These are phyloP conservation scores for Macrotis lagotis DNA, from an alignment of 2,113 vertebrate genomes.

Conservation along the genomic window DNA sequence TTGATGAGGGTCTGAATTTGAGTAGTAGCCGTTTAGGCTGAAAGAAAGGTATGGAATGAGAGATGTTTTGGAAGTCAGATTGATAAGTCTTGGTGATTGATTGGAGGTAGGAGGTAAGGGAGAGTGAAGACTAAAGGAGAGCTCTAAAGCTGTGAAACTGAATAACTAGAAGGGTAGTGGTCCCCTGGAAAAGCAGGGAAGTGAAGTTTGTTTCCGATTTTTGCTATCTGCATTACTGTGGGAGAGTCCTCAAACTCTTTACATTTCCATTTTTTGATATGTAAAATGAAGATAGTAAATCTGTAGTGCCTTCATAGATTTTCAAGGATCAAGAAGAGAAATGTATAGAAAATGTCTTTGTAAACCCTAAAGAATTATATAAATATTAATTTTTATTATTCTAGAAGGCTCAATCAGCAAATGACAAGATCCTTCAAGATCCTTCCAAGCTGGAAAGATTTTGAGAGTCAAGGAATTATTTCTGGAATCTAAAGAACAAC, in stretches of 20 bases:
- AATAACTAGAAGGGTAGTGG: neutral
- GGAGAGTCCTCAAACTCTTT: neutral
- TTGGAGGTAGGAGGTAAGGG: neutral
- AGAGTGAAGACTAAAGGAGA: neutral
- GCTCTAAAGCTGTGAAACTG: neutral
- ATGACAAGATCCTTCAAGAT: neutral
- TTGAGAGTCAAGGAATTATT: neutral
- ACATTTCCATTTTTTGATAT: neutral
- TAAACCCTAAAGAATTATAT: neutral
- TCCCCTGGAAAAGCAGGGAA: neutral
- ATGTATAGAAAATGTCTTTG: neutral
- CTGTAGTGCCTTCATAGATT: neutral
- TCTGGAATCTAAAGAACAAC: neutral
- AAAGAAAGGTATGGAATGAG: neutral
- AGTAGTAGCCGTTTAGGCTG: neutral
- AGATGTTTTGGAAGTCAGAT: neutral
- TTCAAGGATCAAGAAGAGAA: neutral
- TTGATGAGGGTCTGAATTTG: neutral
- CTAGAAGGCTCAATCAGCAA: neutral
- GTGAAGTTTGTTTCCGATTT: neutral
- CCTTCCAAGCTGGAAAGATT: neutral
- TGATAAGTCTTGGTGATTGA: neutral
- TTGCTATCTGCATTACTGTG: neutral
- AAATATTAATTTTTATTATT: neutral
- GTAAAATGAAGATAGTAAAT: neutral